Evolutionary conservation across 2,113 vertebrate genomes (phyloP).

Genomic region (Peromyscus leucopus): DNA sequence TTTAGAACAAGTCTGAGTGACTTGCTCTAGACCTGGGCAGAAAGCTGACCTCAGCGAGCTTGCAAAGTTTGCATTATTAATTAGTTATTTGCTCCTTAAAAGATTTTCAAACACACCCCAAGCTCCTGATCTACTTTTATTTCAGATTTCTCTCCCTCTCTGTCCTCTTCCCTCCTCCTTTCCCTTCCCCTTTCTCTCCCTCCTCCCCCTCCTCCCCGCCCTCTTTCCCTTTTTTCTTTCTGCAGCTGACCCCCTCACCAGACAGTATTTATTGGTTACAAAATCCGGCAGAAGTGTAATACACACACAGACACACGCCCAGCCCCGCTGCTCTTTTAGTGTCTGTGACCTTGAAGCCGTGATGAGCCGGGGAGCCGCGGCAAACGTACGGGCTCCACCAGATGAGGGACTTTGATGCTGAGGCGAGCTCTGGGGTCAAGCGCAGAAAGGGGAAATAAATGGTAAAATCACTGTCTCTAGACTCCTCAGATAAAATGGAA

Average conservation of each 20-base stretch:
- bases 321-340: slow-evolving; percentile 89
- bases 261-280: slow-evolving; percentile 86
- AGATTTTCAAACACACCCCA: slow-evolving; percentile 87
- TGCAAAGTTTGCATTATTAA: slow-evolving; percentile 86
- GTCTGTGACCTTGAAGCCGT: slow-evolving; percentile 90
- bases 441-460: slow-evolving; percentile 95
- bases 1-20: slow-evolving; percentile 66
- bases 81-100: slow-evolving; percentile 87
- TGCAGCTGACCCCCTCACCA: slow-evolving; percentile 60
- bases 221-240: slow-evolving; percentile 11
- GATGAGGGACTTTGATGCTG: slow-evolving; percentile 93
- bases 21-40: slow-evolving; percentile 74
- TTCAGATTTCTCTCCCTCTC: neutral
- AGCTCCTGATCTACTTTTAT: slow-evolving; percentile 83
- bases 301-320: slow-evolving; percentile 81
- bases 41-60: slow-evolving; percentile 80
- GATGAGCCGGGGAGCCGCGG: slow-evolving; percentile 89
- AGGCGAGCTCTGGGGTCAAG: slow-evolving; percentile 92
- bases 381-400: slow-evolving; percentile 89
- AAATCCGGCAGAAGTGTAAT: slow-evolving; percentile 86
- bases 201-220: neutral
- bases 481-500: slow-evolving; percentile 98
- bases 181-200: slow-evolving; percentile 68
- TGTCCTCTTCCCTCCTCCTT: slow-evolving; percentile 17
- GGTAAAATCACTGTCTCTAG: slow-evolving; percentile 96